A percentile compares a stretch with the other conserved stretches of the same genome.
phyloP scores from a whole-genome alignment of 2,888 invertebrate genomes.

The Bellardia bayeri region DNA sequence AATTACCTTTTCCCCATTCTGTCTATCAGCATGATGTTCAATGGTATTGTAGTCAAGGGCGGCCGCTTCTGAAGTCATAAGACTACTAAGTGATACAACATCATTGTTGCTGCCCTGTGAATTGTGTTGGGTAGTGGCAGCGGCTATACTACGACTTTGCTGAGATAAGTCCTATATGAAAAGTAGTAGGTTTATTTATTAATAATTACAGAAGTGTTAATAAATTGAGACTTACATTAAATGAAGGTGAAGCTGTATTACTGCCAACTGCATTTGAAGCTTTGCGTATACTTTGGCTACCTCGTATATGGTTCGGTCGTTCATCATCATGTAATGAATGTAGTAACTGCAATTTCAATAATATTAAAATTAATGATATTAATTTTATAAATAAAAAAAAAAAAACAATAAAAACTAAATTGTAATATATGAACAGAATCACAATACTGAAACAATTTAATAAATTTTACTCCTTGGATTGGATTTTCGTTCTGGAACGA shows the following conservation, averaged over 20 bases:
- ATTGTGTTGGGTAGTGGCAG: slow-evolving; percentile 74
- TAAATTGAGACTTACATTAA: slow-evolving; percentile 76
- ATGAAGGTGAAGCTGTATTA: slow-evolving; percentile 80
- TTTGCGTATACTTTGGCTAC: slow-evolving; percentile 75
- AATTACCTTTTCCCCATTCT: slow-evolving; percentile 77
- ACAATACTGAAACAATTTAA: too few relatives aligned
- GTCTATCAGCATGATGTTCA: slow-evolving; percentile 77
- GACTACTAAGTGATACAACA: slow-evolving; percentile 79
- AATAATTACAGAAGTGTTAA: background rate
- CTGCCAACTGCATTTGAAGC: slow-evolving; percentile 76
- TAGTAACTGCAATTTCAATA: slow-evolving; percentile 85
- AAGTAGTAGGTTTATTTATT: background rate
- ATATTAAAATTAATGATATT: slow-evolving; percentile 20
- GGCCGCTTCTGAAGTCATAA: slow-evolving; percentile 79
- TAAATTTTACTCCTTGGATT: too few relatives aligned
- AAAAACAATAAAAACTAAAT: background rate
- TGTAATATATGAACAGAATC: too few relatives aligned
- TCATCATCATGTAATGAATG: slow-evolving; percentile 92
- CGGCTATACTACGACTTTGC: slow-evolving; percentile 76
- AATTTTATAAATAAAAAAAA: background rate
- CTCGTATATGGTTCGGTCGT: slow-evolving; percentile 72
- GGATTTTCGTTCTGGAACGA: too few relatives aligned
- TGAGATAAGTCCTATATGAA: slow-evolving; percentile 77
- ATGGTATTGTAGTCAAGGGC: slow-evolving; percentile 63
- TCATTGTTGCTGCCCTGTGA: slow-evolving; percentile 78